Percentiles rank a stretch among this genome's conserved stretches.
Evolutionary conservation across 2,888 invertebrate species (phyloP).

Genomic region (Drosophila fulvimacula): DNA sequence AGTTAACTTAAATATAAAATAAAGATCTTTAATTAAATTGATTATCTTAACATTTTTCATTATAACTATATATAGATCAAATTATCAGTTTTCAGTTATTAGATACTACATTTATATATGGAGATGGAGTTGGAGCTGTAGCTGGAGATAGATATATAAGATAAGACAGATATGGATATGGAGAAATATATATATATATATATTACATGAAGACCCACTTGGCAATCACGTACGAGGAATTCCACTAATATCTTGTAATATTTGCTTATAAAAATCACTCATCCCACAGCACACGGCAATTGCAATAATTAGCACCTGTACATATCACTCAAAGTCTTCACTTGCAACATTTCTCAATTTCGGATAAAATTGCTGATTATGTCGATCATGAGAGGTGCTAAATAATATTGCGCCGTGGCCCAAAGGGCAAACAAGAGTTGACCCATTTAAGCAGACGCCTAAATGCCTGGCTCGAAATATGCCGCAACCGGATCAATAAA

Average conservation of each 20-base stretch:
- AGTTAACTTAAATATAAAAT: background rate
- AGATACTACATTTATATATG: no score
- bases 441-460: constrained; percentile 60
- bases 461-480: constrained; percentile 55
- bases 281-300: constrained; percentile 23
- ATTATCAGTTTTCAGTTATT: no score
- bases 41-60: no score
- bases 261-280: background rate
- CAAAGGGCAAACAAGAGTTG: constrained; percentile 58
- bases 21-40: background rate
- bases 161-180: background rate
- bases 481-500: constrained; percentile 77
- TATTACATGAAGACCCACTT: background rate
- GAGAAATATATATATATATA: background rate
- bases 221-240: background rate
- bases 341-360: constrained; percentile 9
- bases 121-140: no score
- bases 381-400: constrained; percentile 59
- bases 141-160: no score
- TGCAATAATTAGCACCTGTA: constrained; percentile 33
- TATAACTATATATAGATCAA: no score
- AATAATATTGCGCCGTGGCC: constrained; percentile 58
- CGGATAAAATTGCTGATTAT: constrained; percentile 9
- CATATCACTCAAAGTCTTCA: background rate
- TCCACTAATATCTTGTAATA: background rate